Conservation (phyloP, 2,113 vertebrate species). For the Antechinus flavipes region DNA sequence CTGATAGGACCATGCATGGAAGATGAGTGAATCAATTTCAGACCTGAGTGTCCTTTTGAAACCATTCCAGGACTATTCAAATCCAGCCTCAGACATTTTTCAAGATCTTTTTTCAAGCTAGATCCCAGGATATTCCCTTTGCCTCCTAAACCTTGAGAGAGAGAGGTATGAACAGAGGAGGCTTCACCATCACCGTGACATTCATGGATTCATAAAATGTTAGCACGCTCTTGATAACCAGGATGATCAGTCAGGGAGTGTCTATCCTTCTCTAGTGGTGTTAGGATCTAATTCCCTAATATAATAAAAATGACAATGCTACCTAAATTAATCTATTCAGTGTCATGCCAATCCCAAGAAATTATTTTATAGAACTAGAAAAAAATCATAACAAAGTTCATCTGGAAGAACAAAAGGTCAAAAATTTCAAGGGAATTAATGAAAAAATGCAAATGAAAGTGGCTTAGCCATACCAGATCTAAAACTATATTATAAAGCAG, state of each 20-base stretch:
- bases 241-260: background rate
- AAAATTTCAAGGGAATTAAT: too few species aligned
- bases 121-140: background rate
- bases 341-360: too few species aligned
- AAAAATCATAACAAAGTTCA: too few species aligned
- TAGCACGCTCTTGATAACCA: background rate
- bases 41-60: background rate
- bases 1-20: background rate
- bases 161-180: background rate
- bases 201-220: background rate
- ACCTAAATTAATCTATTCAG: too few species aligned
- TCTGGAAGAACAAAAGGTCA: too few species aligned
- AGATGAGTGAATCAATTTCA: background rate
- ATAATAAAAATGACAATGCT: too few species aligned
- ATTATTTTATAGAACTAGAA: too few species aligned
- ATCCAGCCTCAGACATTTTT: too few species aligned
- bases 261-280: background rate
- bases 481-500: too few species aligned
- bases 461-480: too few species aligned
- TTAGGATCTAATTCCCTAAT: background rate
- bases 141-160: background rate
- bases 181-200: background rate
- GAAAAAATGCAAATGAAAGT: too few species aligned
- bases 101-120: background rate
- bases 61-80: background rate